Conservation (phyloP, 2,888 invertebrate genomes). For the Pyrrhosoma nymphula region DNA sequence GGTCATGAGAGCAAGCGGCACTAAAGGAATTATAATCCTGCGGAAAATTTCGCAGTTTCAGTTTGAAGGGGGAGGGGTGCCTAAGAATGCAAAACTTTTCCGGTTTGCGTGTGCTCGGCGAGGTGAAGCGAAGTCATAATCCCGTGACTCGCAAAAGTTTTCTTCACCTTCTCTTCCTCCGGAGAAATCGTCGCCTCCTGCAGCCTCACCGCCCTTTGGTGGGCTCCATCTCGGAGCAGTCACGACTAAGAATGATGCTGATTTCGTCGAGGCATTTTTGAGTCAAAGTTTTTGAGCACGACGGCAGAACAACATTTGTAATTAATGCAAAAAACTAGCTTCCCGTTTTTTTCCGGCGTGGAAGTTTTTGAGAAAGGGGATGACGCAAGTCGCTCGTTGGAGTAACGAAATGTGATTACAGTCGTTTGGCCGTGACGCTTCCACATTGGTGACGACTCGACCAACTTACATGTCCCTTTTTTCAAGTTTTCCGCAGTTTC, state of each 20-base stretch:
- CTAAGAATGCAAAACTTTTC: neutral
- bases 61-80: neutral
- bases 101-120: neutral
- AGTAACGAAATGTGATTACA: neutral
- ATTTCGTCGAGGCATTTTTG: neutral
- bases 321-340: constrained; percentile 2
- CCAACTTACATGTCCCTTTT: neutral
- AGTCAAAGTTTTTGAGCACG: neutral
- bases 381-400: neutral
- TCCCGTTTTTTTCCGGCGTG: neutral
- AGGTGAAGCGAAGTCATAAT: neutral
- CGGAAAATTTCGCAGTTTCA: neutral
- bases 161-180: neutral
- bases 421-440: neutral
- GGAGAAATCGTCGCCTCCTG: neutral
- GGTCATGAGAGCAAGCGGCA: neutral
- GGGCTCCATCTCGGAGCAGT: neutral
- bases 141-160: neutral
- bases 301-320: neutral
- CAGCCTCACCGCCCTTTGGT: neutral
- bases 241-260: neutral
- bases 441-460: neutral
- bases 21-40: neutral
- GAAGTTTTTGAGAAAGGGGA: neutral
- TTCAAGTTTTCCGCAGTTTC: neutral